phyloP scores from a whole-genome alignment of 1,140 invertebrate genomes.

The Cotesia typhae region DNA sequence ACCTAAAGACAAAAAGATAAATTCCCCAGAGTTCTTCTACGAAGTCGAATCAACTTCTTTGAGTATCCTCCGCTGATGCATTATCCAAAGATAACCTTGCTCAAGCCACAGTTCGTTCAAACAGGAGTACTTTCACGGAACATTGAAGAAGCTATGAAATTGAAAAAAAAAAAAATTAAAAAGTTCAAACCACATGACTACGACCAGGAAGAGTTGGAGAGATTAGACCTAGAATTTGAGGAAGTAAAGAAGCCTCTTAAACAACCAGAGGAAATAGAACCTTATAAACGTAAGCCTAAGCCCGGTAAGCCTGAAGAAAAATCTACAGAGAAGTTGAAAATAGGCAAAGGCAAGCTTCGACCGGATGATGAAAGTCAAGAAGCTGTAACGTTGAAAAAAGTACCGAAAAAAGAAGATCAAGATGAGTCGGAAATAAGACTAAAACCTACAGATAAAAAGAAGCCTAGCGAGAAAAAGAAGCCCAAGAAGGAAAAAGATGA shows the following conservation, averaged over 20 bases:
- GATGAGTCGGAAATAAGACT: conserved; percentile 46
- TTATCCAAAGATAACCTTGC: conserved; percentile 62
- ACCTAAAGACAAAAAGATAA: conserved; percentile 66
- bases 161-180: conserved; percentile 69
- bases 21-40: conserved; percentile 72
- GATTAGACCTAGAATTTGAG: conserved; percentile 68
- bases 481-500: conserved; percentile 47
- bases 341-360: conserved; percentile 66
- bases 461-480: conserved; percentile 54
- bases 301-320: conserved; percentile 36
- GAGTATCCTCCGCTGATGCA: conserved; percentile 70
- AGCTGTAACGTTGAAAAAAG: conserved; percentile 65
- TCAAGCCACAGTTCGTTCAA: conserved; percentile 69
- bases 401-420: conserved; percentile 56
- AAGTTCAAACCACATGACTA: conserved; percentile 61
- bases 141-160: conserved; percentile 72
- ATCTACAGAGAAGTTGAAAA: conserved; percentile 51
- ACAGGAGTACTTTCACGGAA: conserved; percentile 75
- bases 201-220: conserved; percentile 63
- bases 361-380: conserved; percentile 62
- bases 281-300: conserved; percentile 47
- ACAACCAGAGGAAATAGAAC: conserved; percentile 19
- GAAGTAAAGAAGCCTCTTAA: conserved; percentile 68
- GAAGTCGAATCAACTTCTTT: conserved; percentile 70
- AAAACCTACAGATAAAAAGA: conserved; percentile 52